phyloP scores from a whole-genome alignment of 2,888 invertebrate genomes.

The Spilarctia lutea region DNA sequence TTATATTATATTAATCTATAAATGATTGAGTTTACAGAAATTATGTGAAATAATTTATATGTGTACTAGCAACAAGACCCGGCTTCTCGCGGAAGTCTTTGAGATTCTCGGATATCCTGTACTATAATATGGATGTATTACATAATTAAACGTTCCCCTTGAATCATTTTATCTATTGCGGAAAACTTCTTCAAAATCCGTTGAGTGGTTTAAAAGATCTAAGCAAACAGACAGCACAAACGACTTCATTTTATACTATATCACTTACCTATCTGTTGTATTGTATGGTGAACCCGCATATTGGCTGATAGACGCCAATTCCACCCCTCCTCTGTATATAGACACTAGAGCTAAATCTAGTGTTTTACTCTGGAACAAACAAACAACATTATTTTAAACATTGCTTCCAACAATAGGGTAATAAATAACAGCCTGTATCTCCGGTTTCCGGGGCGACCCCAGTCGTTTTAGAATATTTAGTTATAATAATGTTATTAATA shows the following conservation, averaged over 20 bases:
- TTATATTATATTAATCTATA: no score
- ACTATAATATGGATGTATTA: no score
- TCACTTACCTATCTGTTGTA: conserved; percentile 85
- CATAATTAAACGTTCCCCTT: no score
- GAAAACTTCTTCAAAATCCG: no score
- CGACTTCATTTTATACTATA: neutral
- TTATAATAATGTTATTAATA: neutral
- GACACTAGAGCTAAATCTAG: conserved; percentile 87
- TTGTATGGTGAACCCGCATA: conserved; percentile 86
- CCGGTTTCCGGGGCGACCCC: neutral
- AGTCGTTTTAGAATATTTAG: neutral
- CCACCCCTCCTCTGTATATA: conserved; percentile 85
- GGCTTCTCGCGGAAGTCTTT: no score
- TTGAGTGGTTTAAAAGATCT: no score
- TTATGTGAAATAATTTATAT: no score
- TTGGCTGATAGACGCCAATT: conserved; percentile 82
- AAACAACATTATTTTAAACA: conserved; percentile 15
- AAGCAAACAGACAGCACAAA: no score
- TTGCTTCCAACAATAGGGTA: neutral
- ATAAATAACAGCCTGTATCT: conserved; percentile 3
- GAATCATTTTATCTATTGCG: no score
- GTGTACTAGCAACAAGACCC: no score
- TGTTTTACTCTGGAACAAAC: conserved; percentile 83
- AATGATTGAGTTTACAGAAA: no score
- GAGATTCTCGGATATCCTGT: no score